Evolutionary conservation across 2,113 vertebrate genomes (phyloP).

Genomic region (Arizona elegans): DNA sequence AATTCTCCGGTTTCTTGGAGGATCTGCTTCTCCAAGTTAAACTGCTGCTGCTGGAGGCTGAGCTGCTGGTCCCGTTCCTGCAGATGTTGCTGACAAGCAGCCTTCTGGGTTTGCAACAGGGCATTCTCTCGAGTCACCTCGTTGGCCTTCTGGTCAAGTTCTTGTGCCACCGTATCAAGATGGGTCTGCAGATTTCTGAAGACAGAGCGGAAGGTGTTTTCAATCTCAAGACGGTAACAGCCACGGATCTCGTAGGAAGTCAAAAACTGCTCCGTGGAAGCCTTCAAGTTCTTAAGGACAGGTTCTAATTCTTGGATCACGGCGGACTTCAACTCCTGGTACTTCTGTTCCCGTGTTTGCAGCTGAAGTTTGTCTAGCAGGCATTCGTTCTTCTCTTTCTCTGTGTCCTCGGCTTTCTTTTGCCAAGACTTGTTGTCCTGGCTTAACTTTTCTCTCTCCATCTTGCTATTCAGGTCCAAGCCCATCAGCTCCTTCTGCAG

Average conservation of each 20-base stretch:
- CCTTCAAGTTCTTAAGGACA: background rate
- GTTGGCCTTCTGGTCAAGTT: background rate
- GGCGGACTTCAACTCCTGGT: background rate
- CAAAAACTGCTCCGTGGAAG: rapidly evolving
- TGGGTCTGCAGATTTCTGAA: background rate
- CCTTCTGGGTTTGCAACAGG: background rate
- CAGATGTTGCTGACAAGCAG: background rate
- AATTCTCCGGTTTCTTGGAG: rapidly evolving
- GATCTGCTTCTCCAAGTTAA: background rate
- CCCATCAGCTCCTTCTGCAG: background rate
- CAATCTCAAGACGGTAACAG: background rate
- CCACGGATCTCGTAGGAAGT: rapidly evolving
- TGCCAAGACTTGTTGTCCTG: background rate
- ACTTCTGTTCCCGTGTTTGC: background rate
- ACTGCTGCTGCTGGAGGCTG: background rate
- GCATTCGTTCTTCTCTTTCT: background rate
- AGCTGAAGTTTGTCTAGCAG: background rate
- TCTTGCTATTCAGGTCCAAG: background rate
- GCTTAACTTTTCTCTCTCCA: background rate
- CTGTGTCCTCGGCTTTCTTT: background rate
- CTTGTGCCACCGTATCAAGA: rapidly evolving
- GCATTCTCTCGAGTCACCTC: background rate
- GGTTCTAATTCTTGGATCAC: background rate
- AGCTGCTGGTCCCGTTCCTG: background rate
- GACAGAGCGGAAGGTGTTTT: rapidly evolving